A percentile compares a stretch with the other conserved stretches of the same genome.
phyloP scores from a whole-genome alignment of 1,140 invertebrate species.

The Heliothis virescens region DNA sequence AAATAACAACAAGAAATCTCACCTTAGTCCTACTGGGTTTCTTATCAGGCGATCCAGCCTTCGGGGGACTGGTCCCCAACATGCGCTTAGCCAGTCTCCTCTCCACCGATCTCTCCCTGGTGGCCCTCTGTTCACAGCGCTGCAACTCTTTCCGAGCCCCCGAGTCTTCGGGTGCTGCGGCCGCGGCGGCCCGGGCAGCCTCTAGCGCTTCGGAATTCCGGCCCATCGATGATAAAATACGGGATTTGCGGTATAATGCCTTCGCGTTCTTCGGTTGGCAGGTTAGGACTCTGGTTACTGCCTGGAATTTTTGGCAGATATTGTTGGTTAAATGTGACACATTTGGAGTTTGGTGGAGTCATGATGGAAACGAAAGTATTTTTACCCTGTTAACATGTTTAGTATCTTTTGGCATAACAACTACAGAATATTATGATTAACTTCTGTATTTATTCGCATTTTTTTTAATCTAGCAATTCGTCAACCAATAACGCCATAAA shows the following conservation, averaged over 20 bases:
- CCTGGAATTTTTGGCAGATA: conserved; percentile 69
- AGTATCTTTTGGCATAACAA: no score
- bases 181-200: conserved; percentile 70
- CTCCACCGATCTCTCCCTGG: conserved; percentile 69
- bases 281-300: conserved; percentile 92
- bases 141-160: conserved; percentile 67
- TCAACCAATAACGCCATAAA: no score
- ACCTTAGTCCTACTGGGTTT: conserved; percentile 75
- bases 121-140: conserved; percentile 66
- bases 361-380: no score
- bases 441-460: no score
- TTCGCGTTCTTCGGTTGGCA: conserved; percentile 96
- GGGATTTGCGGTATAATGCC: conserved; percentile 94
- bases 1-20: background rate
- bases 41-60: conserved; percentile 62
- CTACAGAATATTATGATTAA: no score
- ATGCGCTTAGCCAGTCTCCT: conserved; percentile 67
- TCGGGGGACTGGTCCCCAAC: conserved; percentile 63
- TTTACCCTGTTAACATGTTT: no score
- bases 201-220: conserved; percentile 70
- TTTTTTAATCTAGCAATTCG: no score
- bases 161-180: conserved; percentile 68
- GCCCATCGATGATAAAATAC: conserved; percentile 76
- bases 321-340: no score
- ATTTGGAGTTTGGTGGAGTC: no score